Percentiles rank a stretch among this genome's conserved stretches.
Evolutionary conservation across 2,797 vertebrate genomes (phyloP).

Genomic region (Syndactyla subalaris): DNA sequence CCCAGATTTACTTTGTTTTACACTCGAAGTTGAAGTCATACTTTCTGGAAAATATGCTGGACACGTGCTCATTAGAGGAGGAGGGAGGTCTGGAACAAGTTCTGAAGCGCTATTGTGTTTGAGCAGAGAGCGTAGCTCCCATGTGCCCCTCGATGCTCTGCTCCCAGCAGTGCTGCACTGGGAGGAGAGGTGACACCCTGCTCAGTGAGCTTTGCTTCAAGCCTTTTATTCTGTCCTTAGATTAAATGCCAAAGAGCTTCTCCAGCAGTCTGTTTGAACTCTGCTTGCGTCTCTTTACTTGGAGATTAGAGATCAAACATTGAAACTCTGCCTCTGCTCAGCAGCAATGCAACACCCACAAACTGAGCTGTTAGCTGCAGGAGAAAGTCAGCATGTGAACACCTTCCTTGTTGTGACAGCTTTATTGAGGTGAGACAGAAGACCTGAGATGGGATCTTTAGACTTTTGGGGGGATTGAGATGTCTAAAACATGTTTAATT

Average conservation of each 20-base stretch:
- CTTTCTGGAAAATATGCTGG: background rate
- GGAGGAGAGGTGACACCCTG: background rate
- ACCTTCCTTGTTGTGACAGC: background rate
- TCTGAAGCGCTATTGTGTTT: background rate
- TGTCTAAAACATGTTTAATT: background rate
- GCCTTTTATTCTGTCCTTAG: background rate
- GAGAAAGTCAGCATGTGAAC: background rate
- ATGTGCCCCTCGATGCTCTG: accelerated
- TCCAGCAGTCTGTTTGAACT: background rate
- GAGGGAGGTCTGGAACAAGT: background rate
- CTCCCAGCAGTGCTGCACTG: background rate
- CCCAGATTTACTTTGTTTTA: background rate
- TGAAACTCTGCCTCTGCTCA: background rate
- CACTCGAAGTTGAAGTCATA: background rate
- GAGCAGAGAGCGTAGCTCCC: background rate
- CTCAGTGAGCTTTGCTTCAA: background rate
- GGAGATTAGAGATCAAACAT: background rate
- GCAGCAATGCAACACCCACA: background rate
- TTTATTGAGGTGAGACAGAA: background rate
- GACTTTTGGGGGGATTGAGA: background rate
- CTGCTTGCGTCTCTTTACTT: background rate
- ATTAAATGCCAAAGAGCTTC: background rate
- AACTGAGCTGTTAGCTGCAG: background rate
- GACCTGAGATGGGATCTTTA: background rate
- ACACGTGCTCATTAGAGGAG: background rate